A percentile compares a stretch with the other conserved stretches of the same genome.
Evolutionary conservation across 2,888 invertebrate species (phyloP).

Genomic region (Cremastinae sp.): DNA sequence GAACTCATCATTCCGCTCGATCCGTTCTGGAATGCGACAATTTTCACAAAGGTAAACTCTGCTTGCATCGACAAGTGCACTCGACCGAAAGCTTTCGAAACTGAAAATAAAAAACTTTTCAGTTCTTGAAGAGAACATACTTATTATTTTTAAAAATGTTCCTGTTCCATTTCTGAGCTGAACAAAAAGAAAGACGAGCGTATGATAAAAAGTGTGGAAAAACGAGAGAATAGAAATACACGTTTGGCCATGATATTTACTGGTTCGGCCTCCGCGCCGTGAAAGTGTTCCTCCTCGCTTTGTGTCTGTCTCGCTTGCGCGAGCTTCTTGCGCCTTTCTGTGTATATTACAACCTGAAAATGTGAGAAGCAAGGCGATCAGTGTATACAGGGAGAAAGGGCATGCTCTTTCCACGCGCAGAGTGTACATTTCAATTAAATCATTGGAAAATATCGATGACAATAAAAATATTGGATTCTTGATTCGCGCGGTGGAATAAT

Average conservation of each 20-base stretch:
- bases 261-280: constrained; percentile 75
- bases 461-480: constrained; percentile 35
- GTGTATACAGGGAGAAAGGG: constrained; percentile 33
- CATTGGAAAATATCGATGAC: constrained; percentile 1
- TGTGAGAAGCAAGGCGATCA: constrained; percentile 38
- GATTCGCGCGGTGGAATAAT: constrained; percentile 12
- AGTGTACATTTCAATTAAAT: constrained; percentile 10
- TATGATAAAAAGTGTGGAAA: constrained; percentile 36
- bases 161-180: constrained; percentile 9
- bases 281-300: constrained; percentile 71
- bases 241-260: constrained; percentile 78
- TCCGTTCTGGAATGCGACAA: constrained; percentile 49
- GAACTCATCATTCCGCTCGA: constrained; percentile 37
- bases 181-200: constrained; percentile 7
- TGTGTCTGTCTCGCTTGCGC: constrained; percentile 31
- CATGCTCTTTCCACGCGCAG: constrained; percentile 34
- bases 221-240: constrained; percentile 65
- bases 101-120: not conserved
- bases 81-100: not conserved
- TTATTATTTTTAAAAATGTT: constrained; percentile 1
- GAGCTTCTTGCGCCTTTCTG: not conserved
- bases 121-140: not conserved
- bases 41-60: constrained; percentile 43
- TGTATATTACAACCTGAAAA: not conserved
- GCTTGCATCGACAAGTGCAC: constrained; percentile 36